Evolutionary conservation across 2,888 invertebrate genomes (phyloP), one percentile per base, ranked within the genome.

Genomic region (Pantelozetes paolii): DNA sequence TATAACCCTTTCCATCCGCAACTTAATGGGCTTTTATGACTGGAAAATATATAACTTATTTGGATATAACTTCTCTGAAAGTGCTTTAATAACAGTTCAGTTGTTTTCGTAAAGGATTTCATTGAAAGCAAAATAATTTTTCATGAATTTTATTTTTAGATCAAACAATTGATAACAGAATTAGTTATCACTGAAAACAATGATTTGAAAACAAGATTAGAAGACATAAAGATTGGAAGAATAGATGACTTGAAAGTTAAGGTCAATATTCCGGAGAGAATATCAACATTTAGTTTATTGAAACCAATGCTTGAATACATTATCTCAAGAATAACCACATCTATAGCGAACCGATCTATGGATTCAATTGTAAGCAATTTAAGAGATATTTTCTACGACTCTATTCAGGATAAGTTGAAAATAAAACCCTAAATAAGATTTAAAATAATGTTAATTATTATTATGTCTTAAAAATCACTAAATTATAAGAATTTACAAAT

Each of bases 1-100:
- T 5, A 54, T 54, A 20, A 54, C 11, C 11, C 11, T n/a, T 54
- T 3, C 20, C 2, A 23, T 54, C 13, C 11, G 23, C 9, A 23
- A 54, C 13, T 26, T 54, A 9, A 23, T 54, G 1, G 54, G 54
- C 23, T 18, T 26, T 20, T 54, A 54, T 54, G 54, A 54, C 23
- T 54, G 54, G 54, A 54, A 54, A 23, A 13, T 54, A 23, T 54
- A 54, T 54, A 54, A 54, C 13, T 20, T 54, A 54, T 54, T 54
- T 20, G 54, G 54, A 6, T 18, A 54, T n/a, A n/a, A 54, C 23
- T 54, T 54, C 54, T 54, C 54, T 20, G 54, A 54, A 54, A 54
- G 23, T 11, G 54, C 54, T 54, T n/a, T 54, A 9, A 20, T 54
- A 23, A 54, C 54, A 54, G 54, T 54, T 54, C 2, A 54, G 54